Evolutionary conservation across 2,113 vertebrate genomes (phyloP).

Genomic region (Rhinopomastus cyanomelas): DNA sequence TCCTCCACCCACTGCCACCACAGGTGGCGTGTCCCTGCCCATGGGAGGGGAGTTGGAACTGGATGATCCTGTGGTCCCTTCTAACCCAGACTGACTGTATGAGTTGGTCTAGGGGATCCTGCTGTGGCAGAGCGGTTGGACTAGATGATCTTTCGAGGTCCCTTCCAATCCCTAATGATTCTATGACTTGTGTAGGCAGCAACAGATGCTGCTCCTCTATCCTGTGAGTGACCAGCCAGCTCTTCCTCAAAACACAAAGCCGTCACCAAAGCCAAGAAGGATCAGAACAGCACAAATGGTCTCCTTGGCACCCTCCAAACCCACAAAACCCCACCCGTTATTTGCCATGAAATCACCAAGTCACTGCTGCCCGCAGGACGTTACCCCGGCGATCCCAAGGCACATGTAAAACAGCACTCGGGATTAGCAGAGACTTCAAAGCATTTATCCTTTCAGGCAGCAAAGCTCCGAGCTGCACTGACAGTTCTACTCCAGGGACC

Average conservation of each 20-base stretch:
- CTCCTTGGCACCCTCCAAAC: background rate
- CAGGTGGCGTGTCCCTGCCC: too few species aligned
- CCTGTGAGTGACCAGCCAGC: background rate
- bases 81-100: too few species aligned
- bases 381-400: background rate
- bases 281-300: background rate
- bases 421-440: constrained; percentile 60
- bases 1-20: background rate
- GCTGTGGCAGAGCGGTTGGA: too few species aligned
- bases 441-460: constrained; percentile 44
- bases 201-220: background rate
- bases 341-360: background rate
- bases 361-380: background rate
- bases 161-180: too few species aligned
- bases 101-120: too few species aligned
- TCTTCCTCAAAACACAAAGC: background rate
- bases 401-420: background rate
- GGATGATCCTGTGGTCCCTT: too few species aligned
- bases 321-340: background rate
- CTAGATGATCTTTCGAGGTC: too few species aligned
- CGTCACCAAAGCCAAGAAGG: background rate
- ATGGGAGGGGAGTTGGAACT: too few species aligned
- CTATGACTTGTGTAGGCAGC: background rate
- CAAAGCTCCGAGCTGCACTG: constrained; percentile 3
- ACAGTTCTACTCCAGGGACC: constrained; percentile 33